Evolutionary conservation across 2,113 vertebrate species (phyloP), one percentile per base, ranked within the genome.

Genomic region (Phodopus roborovskii): DNA sequence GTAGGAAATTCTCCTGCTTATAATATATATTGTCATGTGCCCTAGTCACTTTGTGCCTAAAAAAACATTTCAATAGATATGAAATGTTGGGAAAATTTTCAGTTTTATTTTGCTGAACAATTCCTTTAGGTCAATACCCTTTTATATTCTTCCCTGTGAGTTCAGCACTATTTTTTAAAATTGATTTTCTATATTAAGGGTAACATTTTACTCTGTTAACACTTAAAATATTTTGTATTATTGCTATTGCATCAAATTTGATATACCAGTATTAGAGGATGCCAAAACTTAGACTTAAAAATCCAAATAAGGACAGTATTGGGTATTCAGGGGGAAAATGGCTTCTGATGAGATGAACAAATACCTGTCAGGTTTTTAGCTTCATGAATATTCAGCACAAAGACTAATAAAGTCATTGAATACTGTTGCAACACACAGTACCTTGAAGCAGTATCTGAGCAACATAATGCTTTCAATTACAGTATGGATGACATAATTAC

Each of bases 201-300:
- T 74, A 22, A 93, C 3, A 50, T 96, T 84, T 97, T 96, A 92
- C 26, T 94, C 4, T 42, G 3, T 71, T 94, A 88, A 68, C 68
- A 78, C 71, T 77, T 74, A 85, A 62, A 95, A 74, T 84, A 88
- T 60, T 90, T 95, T 70, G n/a, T 50, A 75, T 82, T 4, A 28
- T 95, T 77, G 20, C 53, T 81, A 86, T n/a, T 48, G 15, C 12
- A 26, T 85, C 28, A 48, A 3, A 50, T 79, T 86, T 83, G 15
- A 58, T 16, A 90, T 60, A 26, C 3, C 2, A 48, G 48, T 39
- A 22, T 94, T 91, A 92, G 6, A 83, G 17, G 83, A 96, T 93
- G 42, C 26, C 36, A 78, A 56, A 8, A 90, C 13, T 68, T 56
- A 79, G 36, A 50, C 79, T 4, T 82, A 82, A 79, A 60, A 39